A percentile compares a stretch with the other conserved stretches of the same genome.
These are phyloP conservation scores for Neoarius graeffei DNA, from an alignment of 2,113 vertebrate genomes.

Conservation along the genomic window DNA sequence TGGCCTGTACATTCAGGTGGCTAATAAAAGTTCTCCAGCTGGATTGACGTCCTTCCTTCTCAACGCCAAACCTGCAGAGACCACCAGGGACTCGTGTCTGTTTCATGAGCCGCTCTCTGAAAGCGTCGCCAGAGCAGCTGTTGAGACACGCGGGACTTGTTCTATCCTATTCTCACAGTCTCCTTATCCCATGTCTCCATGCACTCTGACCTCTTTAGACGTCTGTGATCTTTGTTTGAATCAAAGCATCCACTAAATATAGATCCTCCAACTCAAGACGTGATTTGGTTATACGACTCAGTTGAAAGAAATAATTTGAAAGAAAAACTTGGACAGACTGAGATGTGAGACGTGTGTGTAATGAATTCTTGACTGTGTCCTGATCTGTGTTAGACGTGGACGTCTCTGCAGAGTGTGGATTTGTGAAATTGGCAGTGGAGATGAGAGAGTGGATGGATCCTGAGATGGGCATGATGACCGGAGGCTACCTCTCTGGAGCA, in stretches of 20 bases:
- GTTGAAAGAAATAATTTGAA: neutral
- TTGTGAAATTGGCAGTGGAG: conserved; percentile 59
- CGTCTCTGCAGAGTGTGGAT: conserved; percentile 29
- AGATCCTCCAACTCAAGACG: conserved; percentile 6
- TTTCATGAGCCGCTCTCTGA: conserved; percentile 52
- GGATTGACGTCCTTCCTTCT: conserved; percentile 26
- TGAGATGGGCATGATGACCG: conserved; percentile 80
- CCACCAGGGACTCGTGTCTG: conserved; percentile 40
- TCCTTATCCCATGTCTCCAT: conserved; percentile 61
- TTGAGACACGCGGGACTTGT: conserved; percentile 59
- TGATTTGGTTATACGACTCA: neutral
- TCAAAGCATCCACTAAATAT: conserved; percentile 49
- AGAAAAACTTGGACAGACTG: neutral
- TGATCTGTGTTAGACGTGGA: conserved; percentile 40
- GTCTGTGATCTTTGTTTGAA: conserved; percentile 7
- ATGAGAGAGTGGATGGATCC: conserved; percentile 81
- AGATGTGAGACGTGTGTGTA: neutral
- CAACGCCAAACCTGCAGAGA: conserved; percentile 39
- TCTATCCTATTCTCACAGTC: conserved; percentile 60
- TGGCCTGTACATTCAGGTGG: conserved; percentile 47
- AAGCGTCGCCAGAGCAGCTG: conserved; percentile 68
- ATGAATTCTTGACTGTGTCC: conserved; percentile 18
- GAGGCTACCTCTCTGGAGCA: conserved; percentile 78
- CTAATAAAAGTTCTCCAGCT: conserved; percentile 36
- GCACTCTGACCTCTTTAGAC: conserved; percentile 35